These are phyloP conservation scores for Monopis laevigella DNA, from an alignment of 2,888 invertebrate genomes.

Conservation along the genomic window DNA sequence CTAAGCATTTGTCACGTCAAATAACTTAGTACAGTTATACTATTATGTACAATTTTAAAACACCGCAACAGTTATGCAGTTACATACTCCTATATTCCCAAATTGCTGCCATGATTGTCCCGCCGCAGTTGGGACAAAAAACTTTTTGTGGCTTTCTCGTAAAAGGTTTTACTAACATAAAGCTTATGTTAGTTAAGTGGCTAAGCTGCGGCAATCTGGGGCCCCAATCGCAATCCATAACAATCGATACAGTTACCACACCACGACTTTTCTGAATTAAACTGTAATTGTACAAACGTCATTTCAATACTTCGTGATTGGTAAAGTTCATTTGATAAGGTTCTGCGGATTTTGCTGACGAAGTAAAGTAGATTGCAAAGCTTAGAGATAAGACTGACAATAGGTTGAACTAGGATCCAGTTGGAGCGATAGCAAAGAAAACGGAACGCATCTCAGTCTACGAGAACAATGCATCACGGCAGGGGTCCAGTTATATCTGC, in stretches of 20 bases:
- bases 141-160: no score
- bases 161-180: background rate
- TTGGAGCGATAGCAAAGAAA: constrained; percentile 10
- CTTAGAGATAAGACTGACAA: background rate
- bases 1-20: no score
- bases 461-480: constrained; percentile 11
- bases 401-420: background rate
- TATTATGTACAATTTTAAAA: no score
- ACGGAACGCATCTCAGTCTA: constrained; percentile 7
- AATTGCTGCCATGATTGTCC: no score
- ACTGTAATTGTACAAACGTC: constrained; percentile 33
- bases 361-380: background rate
- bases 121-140: no score
- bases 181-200: constrained; percentile 7
- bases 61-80: no score
- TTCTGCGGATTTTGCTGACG: constrained; percentile 4
- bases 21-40: no score
- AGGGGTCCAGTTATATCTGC: constrained; percentile 9
- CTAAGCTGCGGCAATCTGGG: constrained; percentile 21
- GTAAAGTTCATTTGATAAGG: constrained; percentile 25
- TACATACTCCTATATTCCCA: no score
- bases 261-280: constrained; percentile 37
- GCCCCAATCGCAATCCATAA: constrained; percentile 23
- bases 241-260: constrained; percentile 38
- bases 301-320: constrained; percentile 44